Conservation (phyloP, 2,888 invertebrate genomes). For the Drosophila basisetae region DNA sequence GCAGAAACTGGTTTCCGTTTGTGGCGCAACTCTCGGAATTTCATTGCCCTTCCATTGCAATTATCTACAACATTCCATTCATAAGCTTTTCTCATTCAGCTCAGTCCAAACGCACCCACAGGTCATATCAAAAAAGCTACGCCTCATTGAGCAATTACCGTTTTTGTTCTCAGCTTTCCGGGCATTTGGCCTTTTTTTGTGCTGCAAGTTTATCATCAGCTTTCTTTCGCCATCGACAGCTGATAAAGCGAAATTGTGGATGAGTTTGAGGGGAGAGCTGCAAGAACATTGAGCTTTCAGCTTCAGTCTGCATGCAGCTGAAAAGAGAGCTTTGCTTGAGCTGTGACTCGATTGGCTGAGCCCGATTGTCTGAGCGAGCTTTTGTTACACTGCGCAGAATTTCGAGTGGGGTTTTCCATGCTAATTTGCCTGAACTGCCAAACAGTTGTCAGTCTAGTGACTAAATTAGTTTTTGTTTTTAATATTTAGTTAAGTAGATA, state of each 20-base stretch:
- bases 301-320: constrained; percentile 23
- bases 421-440: constrained; percentile 2
- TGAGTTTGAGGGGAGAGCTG: constrained; percentile 1
- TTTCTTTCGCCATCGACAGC: constrained; percentile 36
- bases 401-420: background rate
- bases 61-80: constrained; percentile 25
- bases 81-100: constrained; percentile 35
- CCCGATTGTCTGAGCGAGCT: constrained; percentile 25
- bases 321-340: constrained; percentile 37
- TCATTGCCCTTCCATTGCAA: background rate
- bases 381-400: constrained; percentile 47
- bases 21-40: background rate
- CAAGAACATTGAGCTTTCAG: constrained; percentile 28
- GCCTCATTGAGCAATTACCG: constrained; percentile 42
- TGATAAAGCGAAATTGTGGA: constrained; percentile 29
- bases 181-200: constrained; percentile 27
- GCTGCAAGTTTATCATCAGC: constrained; percentile 41
- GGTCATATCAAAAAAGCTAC: constrained; percentile 20
- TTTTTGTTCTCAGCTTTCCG: constrained; percentile 26
- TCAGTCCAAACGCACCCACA: constrained; percentile 28
- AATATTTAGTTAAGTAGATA: constrained; percentile 26
- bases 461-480: constrained; percentile 4
- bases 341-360: background rate
- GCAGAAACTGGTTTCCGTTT: constrained; percentile 58
- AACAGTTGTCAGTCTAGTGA: constrained; percentile 19